These are phyloP conservation scores for Stomorhina lunata DNA, from an alignment of 2,888 invertebrate genomes.

Conservation along the genomic window DNA sequence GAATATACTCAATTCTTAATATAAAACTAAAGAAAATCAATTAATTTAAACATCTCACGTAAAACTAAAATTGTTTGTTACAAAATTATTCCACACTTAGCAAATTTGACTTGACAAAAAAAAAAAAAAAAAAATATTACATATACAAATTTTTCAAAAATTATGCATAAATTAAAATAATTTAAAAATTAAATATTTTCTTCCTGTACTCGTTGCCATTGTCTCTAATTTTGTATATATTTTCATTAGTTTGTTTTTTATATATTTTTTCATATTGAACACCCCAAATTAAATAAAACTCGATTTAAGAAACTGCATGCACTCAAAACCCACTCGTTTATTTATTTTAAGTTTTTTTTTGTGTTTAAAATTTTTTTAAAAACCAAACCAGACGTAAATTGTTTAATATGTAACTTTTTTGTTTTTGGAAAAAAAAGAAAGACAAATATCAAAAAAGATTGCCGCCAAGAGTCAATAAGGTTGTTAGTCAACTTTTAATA, in stretches of 20 bases:
- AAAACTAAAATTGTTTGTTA: too few species aligned
- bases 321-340: slow-evolving; percentile 27
- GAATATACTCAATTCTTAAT: too few species aligned
- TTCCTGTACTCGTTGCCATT: slow-evolving; percentile 24
- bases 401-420: slow-evolving; percentile 41
- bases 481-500: slow-evolving; percentile 3
- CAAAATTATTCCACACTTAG: background rate
- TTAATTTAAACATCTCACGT: too few species aligned
- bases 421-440: background rate
- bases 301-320: slow-evolving; percentile 33
- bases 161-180: slow-evolving; percentile 20
- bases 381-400: slow-evolving; percentile 30
- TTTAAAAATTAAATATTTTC: slow-evolving; percentile 28
- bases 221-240: slow-evolving; percentile 7
- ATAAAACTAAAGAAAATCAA: too few species aligned
- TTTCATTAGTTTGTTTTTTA: background rate
- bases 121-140: too few species aligned
- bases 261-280: background rate
- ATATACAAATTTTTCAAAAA: background rate
- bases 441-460: slow-evolving; percentile 15
- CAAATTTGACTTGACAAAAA: too few species aligned
- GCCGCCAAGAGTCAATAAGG: slow-evolving; percentile 47
- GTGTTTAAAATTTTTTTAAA: background rate
- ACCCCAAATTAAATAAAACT: slow-evolving; percentile 31
- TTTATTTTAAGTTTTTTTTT: background rate